Evolutionary conservation across 2,888 invertebrate genomes (phyloP).

Genomic region (Apamea epomidion): DNA sequence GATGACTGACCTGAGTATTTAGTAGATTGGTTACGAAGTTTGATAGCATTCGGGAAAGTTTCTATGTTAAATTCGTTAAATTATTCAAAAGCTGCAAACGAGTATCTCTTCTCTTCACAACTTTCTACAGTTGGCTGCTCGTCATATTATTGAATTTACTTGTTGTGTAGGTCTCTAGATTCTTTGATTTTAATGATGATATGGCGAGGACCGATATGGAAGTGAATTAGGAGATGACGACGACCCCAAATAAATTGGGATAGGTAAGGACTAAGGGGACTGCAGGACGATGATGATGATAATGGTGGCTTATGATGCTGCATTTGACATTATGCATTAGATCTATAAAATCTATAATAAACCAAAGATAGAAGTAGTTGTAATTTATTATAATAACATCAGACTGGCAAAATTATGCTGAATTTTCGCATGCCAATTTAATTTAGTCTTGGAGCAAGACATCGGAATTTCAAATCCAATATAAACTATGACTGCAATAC

Average conservation of each 20-base stretch:
- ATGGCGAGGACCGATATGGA: not conserved
- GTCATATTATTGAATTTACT: constrained; percentile 49
- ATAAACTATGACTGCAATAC: constrained; percentile 1
- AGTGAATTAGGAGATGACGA: not conserved
- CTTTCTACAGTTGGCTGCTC: constrained; percentile 65
- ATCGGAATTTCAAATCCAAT: constrained; percentile 25
- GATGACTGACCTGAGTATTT: constrained; percentile 43
- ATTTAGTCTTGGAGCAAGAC: not conserved
- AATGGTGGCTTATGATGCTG: not conserved
- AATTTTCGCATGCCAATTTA: not conserved
- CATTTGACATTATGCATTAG: not conserved
- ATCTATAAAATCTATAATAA: not conserved
- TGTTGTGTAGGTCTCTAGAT: not conserved
- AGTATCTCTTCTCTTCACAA: constrained; percentile 65
- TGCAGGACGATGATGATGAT: no score
- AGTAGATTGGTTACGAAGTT: constrained; percentile 49
- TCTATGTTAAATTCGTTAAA: constrained; percentile 56
- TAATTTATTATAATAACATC: not conserved
- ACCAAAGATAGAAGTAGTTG: not conserved
- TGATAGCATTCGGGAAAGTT: constrained; percentile 59
- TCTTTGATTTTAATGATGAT: constrained; percentile 1
- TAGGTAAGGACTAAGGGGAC: not conserved
- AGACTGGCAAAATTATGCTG: not conserved
- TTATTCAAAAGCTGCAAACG: constrained; percentile 67
- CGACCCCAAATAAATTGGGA: not conserved